A percentile compares a stretch with the other conserved stretches of the same genome.
phyloP scores from a whole-genome alignment of 2,797 vertebrate species.

The Etheostoma perlongum region DNA sequence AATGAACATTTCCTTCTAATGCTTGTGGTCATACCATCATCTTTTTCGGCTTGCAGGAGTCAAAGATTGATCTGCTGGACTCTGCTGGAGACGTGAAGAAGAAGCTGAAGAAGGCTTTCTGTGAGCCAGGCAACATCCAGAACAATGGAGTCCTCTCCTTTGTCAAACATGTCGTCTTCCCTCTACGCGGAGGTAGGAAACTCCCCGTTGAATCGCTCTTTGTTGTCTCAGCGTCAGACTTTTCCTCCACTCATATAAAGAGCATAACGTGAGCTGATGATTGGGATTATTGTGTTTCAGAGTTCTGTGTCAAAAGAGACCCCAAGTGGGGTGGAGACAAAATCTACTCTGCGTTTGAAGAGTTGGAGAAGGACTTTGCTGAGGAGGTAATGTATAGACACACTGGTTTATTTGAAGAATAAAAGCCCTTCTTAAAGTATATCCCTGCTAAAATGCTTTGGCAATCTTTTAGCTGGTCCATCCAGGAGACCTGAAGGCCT shows the following conservation, averaged over 20 bases:
- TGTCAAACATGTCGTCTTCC: constrained; percentile 94
- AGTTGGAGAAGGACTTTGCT: constrained; percentile 94
- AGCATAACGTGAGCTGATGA: not conserved
- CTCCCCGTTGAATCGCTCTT: not conserved
- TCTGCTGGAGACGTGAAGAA: constrained; percentile 95
- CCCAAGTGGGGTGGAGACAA: constrained; percentile 95
- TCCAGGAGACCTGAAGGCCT: constrained; percentile 96
- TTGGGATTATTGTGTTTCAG: constrained; percentile 74
- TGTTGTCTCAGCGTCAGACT: not conserved
- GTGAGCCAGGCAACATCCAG: constrained; percentile 97
- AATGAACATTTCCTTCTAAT: not conserved
- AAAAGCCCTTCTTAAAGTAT: not conserved
- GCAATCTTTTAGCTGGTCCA: constrained; percentile 86
- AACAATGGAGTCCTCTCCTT: constrained; percentile 96
- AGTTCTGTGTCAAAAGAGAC: constrained; percentile 93
- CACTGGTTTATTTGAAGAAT: not conserved
- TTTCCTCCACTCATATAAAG: not conserved
- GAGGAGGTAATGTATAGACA: constrained; percentile 84
- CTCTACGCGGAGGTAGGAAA: constrained; percentile 90
- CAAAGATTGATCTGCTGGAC: constrained; percentile 97
- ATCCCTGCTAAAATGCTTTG: not conserved
- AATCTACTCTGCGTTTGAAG: constrained; percentile 88
- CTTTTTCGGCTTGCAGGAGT: constrained; percentile 86
- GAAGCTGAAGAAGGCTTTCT: constrained; percentile 98
- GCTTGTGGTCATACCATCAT: not conserved